Evolutionary conservation across 2,888 invertebrate species (phyloP).

Genomic region (Suillia variegata): DNA sequence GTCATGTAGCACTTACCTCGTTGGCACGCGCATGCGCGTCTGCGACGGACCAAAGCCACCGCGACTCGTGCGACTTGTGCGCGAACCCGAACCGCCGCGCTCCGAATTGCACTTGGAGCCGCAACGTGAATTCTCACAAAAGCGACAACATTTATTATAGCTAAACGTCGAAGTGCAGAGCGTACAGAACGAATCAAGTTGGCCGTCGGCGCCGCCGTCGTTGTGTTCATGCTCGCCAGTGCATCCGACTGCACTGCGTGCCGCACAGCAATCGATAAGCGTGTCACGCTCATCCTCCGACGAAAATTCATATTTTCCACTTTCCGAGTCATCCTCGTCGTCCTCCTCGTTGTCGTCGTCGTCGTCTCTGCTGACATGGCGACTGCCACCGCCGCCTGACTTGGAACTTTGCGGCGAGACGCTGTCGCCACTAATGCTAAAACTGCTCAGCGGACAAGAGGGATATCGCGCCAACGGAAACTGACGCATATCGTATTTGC

Average conservation of each 20-base stretch:
- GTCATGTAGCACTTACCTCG: conserved; percentile 36
- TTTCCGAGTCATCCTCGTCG: conserved; percentile 43
- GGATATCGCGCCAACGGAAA: conserved; percentile 47
- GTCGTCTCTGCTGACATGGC: conserved; percentile 25
- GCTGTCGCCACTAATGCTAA: conserved; percentile 37
- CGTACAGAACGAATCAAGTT: conserved; percentile 59
- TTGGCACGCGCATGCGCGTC: conserved; percentile 7
- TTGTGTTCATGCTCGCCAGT: conserved; percentile 14
- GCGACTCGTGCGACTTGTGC: conserved; percentile 37
- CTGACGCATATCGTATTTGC: conserved; percentile 53
- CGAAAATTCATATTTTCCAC: conserved; percentile 52
- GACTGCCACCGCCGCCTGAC: conserved; percentile 19
- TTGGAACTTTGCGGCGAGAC: conserved; percentile 33
- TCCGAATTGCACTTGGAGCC: conserved; percentile 58
- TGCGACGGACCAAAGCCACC: conserved; percentile 14
- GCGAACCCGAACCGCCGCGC: conserved; percentile 40
- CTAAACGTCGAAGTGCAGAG: conserved; percentile 61
- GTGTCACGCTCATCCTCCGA: conserved; percentile 52
- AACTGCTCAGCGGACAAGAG: conserved; percentile 45
- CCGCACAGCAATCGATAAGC: conserved; percentile 25
- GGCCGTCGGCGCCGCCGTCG: conserved; percentile 19
- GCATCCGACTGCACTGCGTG: conserved; percentile 11
- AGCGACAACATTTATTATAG: conserved; percentile 58
- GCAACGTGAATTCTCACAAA: conserved; percentile 57
- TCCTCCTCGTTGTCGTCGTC: conserved; percentile 4